Percentiles rank a stretch among this genome's conserved stretches.
Evolutionary conservation across 2,113 vertebrate genomes (phyloP).

Genomic region (Poeciliopsis turrubarensis): DNA sequence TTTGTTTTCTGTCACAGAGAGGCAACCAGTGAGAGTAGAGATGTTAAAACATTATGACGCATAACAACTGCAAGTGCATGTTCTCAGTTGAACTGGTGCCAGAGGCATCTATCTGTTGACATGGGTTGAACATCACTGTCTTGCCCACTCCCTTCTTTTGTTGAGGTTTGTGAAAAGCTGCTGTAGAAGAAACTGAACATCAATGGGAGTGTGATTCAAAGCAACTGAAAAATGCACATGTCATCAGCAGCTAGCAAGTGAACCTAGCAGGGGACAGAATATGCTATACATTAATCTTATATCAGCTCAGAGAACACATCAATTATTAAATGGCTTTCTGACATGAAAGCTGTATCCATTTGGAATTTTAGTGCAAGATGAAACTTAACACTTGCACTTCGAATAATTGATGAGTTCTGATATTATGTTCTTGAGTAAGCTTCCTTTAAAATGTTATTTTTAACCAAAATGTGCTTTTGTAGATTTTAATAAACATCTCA

Average conservation of each 20-base stretch:
- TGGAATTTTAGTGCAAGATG: conserved; percentile 36
- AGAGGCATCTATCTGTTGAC: not conserved
- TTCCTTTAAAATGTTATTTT: conserved; percentile 22
- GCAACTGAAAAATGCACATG: conserved; percentile 8
- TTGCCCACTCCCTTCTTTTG: not conserved
- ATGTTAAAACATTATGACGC: conserved; percentile 25
- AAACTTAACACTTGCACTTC: conserved; percentile 13
- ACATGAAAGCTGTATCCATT: conserved; percentile 16
- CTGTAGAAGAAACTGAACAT: conserved; percentile 4
- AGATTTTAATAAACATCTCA: not conserved
- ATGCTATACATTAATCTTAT: conserved; percentile 41
- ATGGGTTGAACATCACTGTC: not conserved
- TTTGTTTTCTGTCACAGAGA: conserved; percentile 16
- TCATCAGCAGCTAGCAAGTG: conserved; percentile 9
- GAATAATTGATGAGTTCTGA: too few relatives aligned
- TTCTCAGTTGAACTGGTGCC: not conserved
- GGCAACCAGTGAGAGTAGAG: not conserved
- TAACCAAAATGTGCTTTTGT: not conserved
- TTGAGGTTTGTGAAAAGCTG: not conserved
- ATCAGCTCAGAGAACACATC: conserved; percentile 39
- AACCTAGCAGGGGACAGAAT: conserved; percentile 14
- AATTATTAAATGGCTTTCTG: conserved; percentile 41
- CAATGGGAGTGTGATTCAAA: conserved; percentile 16
- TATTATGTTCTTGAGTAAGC: conserved; percentile 7
- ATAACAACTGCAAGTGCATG: conserved; percentile 14